Evolutionary conservation across 2,888 invertebrate genomes (phyloP), one percentile per base, ranked within the genome.

Genomic region (Drosophila helvetica): DNA sequence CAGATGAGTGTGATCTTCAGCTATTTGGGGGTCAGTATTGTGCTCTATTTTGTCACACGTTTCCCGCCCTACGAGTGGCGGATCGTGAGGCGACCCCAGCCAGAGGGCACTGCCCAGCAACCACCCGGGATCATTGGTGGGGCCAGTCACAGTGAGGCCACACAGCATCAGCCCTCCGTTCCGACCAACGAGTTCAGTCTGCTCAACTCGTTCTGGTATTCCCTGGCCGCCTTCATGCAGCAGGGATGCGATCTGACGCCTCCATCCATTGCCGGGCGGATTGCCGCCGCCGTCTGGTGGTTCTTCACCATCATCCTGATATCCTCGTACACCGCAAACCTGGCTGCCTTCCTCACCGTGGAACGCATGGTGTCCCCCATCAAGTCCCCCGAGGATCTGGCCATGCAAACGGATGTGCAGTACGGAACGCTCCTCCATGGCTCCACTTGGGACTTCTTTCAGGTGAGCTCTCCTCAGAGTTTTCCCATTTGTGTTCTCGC

Each of bases 281-380:
- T 99, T 83, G 99, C 99, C 3, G 98, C 98, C 42, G 97, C 98
- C 38, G 98, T 99, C 1, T 99, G 99, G 99, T 99, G 99, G 99
- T 99, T 99, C 93, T 99, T 99, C 93, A 99, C 99, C 0, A 94
- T 99, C 71, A 99, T 99, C 89, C 94, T 99, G 65, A 98, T 99
- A 74, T 99, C 99, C 60, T 99, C 99, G 17, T 99, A 99, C 92
- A 99, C 99, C 47, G 99, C 99, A 66, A 99, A 99, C 92, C 93
- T 99, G 86, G 98, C 98, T 2, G 99, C 99, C 1, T 99, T 99
- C 92, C 94, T 99, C 67, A 99, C 99, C 8, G 96, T 99, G 66
- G 98, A 99, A 92, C 94, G 98, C 80, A 98, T 99, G 96, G 96
- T 98, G 18, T 96, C 98, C 8, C 98, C 99, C 17, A 96, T 98